phyloP scores from a whole-genome alignment of 2,888 invertebrate species.

The Strigamia crassipes region DNA sequence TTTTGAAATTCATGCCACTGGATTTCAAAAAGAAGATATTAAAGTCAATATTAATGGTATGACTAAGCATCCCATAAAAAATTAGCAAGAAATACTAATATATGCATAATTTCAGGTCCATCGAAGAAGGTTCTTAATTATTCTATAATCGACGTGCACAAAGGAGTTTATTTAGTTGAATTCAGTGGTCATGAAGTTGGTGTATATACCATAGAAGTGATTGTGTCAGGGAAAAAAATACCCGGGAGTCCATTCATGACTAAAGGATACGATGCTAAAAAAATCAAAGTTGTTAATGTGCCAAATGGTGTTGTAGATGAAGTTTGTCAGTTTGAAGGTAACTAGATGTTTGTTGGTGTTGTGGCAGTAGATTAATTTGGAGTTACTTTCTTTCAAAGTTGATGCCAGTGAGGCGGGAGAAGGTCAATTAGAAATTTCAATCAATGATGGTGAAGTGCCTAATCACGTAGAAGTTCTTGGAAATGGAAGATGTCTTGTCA shows the following conservation, averaged over 20 bases:
- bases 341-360: slow-evolving; percentile 52
- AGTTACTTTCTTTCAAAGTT: slow-evolving; percentile 71
- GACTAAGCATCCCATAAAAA: slow-evolving; percentile 50
- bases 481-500: slow-evolving; percentile 90
- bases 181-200: slow-evolving; percentile 93
- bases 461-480: slow-evolving; percentile 96
- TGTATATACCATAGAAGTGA: slow-evolving; percentile 89
- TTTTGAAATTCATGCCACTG: slow-evolving; percentile 81
- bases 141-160: slow-evolving; percentile 76
- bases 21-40: slow-evolving; percentile 64
- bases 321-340: slow-evolving; percentile 95
- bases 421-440: slow-evolving; percentile 98
- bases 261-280: slow-evolving; percentile 91
- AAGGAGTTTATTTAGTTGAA: slow-evolving; percentile 83
- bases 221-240: slow-evolving; percentile 85
- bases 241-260: slow-evolving; percentile 88
- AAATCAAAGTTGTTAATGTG: slow-evolving; percentile 92
- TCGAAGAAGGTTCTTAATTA: slow-evolving; percentile 81
- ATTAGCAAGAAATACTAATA: background rate
- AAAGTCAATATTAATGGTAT: slow-evolving; percentile 65
- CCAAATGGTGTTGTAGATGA: slow-evolving; percentile 93
- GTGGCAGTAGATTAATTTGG: background rate
- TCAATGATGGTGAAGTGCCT: slow-evolving; percentile 98
- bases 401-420: slow-evolving; percentile 98
- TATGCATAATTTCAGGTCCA: slow-evolving; percentile 66